Evolutionary conservation across 2,113 vertebrate genomes (phyloP), one percentile per base, ranked within the genome.

Genomic region (Ornithorhynchus anatinus): DNA sequence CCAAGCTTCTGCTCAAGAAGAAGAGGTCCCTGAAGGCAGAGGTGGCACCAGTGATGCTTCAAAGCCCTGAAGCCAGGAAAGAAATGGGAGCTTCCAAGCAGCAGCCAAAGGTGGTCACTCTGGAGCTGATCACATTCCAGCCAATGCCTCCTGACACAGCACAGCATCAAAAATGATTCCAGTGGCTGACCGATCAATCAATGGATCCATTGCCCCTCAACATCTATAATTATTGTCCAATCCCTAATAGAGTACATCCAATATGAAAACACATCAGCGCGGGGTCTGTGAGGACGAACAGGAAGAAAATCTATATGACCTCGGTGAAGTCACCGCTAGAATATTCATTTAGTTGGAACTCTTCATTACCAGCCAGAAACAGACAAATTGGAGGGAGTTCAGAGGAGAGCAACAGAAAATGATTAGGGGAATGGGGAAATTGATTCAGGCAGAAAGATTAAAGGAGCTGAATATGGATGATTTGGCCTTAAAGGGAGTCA

Each of bases 251-350:
- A 81, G 59, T 39, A 29, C 27, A 37, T 77, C 8, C 33, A 22
- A 52, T 20, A 60, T 65, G 57, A 56, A 65, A 72, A 29, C 47
- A 33, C 72, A 67, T 79, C 78, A 81, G 36, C n/a, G 56, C 1
- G 3, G 33, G 63, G 67, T 79, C 69, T 75, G 59, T 77, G 44
- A 35, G 70, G 80, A 84, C 25, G 77, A 59, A 83, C 77, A 84
- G 69, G 65, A 77, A 69, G 66, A 70, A 85, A 87, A 85, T 85
- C 82, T 69, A 79, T 84, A 77, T 6, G 1, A 43, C 43, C 40
- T 63, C 14, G 10, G 77, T 1, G 4, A 68, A 81, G 75, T 75
- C 66, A 29, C 69, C 58, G 36, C 32, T 59, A 72, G 69, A 77
- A 67, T 67, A 75, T 68, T 51, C 78, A 67, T 84, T 72, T 77